Percentiles rank a stretch among this genome's conserved stretches.
phyloP scores from a whole-genome alignment of 2,888 invertebrate genomes.

The Priapulus caudatus region DNA sequence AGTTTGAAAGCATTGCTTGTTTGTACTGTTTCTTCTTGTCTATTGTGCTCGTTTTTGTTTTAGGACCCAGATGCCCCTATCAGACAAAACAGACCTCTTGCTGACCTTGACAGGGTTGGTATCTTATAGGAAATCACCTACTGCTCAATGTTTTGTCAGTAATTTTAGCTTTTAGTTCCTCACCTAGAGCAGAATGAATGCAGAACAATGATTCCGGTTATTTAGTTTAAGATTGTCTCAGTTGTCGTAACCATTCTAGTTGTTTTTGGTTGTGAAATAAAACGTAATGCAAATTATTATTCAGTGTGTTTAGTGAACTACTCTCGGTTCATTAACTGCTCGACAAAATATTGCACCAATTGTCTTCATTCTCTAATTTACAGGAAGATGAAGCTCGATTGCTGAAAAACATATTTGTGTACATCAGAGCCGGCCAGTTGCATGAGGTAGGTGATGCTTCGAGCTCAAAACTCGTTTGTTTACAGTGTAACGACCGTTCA shows the following conservation, averaged over 20 bases:
- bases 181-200: no score
- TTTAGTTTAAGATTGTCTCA: no score
- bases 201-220: no score
- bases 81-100: slow-evolving; percentile 61
- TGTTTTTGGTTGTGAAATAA: no score
- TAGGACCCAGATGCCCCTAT: slow-evolving; percentile 76
- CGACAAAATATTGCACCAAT: slow-evolving; percentile 7
- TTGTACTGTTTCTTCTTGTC: no score
- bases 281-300: no score
- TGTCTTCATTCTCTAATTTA: neutral
- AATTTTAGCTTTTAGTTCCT: slow-evolving; percentile 12
- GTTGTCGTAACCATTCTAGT: no score
- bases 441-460: slow-evolving; percentile 45
- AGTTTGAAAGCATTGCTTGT: no score
- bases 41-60: no score
- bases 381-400: slow-evolving; percentile 58
- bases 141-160: slow-evolving; percentile 6
- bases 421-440: slow-evolving; percentile 72
- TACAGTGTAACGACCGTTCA: no score
- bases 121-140: neutral
- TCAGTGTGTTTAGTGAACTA: no score
- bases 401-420: slow-evolving; percentile 52
- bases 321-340: no score
- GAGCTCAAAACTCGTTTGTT: neutral
- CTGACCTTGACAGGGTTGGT: slow-evolving; percentile 63